phyloP scores from a whole-genome alignment of 2,113 vertebrate species.

The Macquaria australasica region DNA sequence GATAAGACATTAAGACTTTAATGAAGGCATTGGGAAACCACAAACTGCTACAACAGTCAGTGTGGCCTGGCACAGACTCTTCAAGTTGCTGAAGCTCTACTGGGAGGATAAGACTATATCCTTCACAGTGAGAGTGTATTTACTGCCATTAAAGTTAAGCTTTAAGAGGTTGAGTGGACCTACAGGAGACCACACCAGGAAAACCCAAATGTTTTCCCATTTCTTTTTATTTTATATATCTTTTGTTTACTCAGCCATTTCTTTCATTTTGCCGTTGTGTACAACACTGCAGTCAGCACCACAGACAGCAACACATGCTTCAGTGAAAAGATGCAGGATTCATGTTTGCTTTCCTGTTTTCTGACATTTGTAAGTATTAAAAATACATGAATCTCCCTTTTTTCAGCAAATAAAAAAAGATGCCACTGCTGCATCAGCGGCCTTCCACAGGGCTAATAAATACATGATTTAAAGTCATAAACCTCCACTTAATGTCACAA shows the following conservation, averaged over 20 bases:
- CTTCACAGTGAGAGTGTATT: conserved; percentile 8
- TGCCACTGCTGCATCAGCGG: conserved; percentile 36
- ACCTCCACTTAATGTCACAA: conserved; percentile 45
- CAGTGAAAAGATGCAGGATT: conserved; percentile 28
- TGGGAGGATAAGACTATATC: conserved; percentile 5
- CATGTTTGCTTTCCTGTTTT: conserved; percentile 35
- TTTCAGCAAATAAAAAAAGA: conserved; percentile 13
- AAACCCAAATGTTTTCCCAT: conserved; percentile 25
- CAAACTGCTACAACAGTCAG: neutral
- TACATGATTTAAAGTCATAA: conserved; percentile 54
- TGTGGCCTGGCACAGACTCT: neutral
- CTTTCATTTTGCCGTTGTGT: conserved; percentile 30
- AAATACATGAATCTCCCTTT: conserved; percentile 22
- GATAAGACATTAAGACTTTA: conserved; percentile 14
- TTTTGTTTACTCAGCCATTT: conserved; percentile 55
- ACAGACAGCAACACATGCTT: conserved; percentile 9
- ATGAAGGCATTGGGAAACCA: conserved; percentile 1
- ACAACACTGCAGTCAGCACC: conserved; percentile 38
- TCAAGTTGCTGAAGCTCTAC: neutral
- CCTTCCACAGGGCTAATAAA: conserved; percentile 28
- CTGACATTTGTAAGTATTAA: conserved; percentile 55
- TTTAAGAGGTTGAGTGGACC: conserved; percentile 38
- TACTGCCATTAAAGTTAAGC: conserved; percentile 37
- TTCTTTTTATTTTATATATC: conserved; percentile 35
- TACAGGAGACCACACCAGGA: conserved; percentile 8